Base-by-base conservation (phyloP, 2,113 vertebrate species). In the Dasyornis broadbenti region DNA sequence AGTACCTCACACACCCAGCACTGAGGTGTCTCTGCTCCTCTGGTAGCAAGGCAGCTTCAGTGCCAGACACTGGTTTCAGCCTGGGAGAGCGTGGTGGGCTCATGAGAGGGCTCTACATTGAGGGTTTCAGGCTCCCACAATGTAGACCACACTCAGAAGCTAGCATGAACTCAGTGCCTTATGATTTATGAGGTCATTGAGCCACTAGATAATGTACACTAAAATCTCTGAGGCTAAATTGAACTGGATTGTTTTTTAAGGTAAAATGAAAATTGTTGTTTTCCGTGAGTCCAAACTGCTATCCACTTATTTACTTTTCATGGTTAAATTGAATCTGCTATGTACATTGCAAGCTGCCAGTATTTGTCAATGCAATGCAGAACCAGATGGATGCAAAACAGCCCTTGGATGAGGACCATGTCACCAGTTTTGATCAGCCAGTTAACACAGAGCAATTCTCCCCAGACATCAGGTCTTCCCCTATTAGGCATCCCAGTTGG, bases 91-190 rank as follows among this genome's bases (percentile, higher is more conserved):
- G 0, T 4, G n/a, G 26, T 8, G 22, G 52, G 42, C 53, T 54
- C 42, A 0, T 3, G 21, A 66, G 39, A 37, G 31, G 37, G 14
- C 50, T 68, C 45, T 23, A 2, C 49, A 1, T 1, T 17, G 45
- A 2, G 0, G 42, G 18, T 17, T 28, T 37, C 31, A 6, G 35
- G 37, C 69, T 78, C n/a, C 73, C 61, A 31, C 14, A 22, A 0
- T 2, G 45, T 7, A 33, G 6, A 33, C 37, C 4, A 0, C 10
- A 50, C 73, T 69, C 37, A 66, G 50, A 53, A 63, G 35, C 31
- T 44, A 65, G 28, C 0, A 0, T 27, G 15, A 85, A 23, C 52
- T 75, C 73, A 42, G 26, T 35, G 35, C 28, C 28, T 45, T 1
- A 0, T 66, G 9, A 78, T 66, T 61, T 15, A 33, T 35, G 79